Evolutionary conservation across 2,113 vertebrate species (phyloP).

Genomic region (Hemiscyllium ocellatum): DNA sequence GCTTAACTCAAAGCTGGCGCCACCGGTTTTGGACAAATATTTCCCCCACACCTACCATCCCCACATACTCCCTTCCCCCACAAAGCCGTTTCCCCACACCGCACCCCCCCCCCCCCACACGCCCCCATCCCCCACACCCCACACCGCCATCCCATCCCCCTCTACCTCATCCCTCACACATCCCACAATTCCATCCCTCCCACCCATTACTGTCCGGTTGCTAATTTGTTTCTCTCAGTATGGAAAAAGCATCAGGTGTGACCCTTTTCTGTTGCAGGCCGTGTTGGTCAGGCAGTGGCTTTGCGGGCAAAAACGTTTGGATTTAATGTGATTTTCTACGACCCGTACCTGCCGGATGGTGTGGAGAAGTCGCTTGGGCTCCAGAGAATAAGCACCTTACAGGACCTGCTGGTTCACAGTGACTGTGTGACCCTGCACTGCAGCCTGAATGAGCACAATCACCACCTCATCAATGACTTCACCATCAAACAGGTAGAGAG

Average conservation of each 20-base stretch:
- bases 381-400: slow-evolving; percentile 77
- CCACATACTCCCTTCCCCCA: too few relatives aligned
- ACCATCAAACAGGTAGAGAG: slow-evolving; percentile 81
- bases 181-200: too few relatives aligned
- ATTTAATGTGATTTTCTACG: slow-evolving; percentile 81
- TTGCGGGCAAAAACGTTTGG: slow-evolving; percentile 82
- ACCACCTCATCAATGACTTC: slow-evolving; percentile 89
- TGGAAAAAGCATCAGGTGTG: not conserved
- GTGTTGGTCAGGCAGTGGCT: slow-evolving; percentile 81
- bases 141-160: too few relatives aligned
- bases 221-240: too few relatives aligned
- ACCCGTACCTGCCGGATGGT: slow-evolving; percentile 78
- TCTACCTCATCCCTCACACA: too few relatives aligned
- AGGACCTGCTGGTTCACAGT: slow-evolving; percentile 82
- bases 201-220: too few relatives aligned
- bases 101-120: too few relatives aligned
- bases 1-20: too few relatives aligned
- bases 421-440: slow-evolving; percentile 86
- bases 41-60: too few relatives aligned
- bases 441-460: slow-evolving; percentile 87
- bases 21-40: not conserved
- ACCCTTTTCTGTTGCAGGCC: slow-evolving; percentile 56
- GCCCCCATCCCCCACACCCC: too few relatives aligned
- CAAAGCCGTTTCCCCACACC: too few relatives aligned
- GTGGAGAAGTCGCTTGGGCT: slow-evolving; percentile 81